Conservation (phyloP, 2,113 vertebrate species). For the Cynoglossus semilaevis region DNA sequence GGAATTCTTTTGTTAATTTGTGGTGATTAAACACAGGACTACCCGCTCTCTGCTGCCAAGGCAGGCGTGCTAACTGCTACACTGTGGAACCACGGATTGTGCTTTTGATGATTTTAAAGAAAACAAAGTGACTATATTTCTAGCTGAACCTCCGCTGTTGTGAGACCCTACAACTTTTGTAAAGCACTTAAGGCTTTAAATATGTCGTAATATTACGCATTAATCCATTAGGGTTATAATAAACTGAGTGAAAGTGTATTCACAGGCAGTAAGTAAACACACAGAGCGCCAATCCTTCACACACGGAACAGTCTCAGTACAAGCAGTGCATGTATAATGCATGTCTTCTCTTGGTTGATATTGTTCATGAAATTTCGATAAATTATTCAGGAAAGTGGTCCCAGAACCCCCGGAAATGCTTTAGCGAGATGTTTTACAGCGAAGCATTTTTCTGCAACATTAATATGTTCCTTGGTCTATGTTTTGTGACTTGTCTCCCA, state of each 20-base stretch:
- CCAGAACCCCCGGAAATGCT: slow-evolving; percentile 63
- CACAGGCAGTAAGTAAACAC: slow-evolving; percentile 35
- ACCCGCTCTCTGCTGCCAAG: no score
- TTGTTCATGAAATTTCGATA: slow-evolving; percentile 64
- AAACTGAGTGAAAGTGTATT: neutral
- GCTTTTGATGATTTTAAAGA: slow-evolving; percentile 8
- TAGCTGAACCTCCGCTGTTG: no score
- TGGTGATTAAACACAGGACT: no score
- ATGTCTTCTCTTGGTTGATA: slow-evolving; percentile 52
- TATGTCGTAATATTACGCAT: neutral
- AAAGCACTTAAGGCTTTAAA: neutral
- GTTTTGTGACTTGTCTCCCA: slow-evolving; percentile 48
- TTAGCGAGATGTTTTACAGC: slow-evolving; percentile 59
- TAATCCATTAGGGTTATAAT: neutral
- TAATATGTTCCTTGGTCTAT: slow-evolving; percentile 44
- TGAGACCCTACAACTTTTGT: neutral
- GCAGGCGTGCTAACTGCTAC: no score
- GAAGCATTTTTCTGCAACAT: slow-evolving; percentile 54
- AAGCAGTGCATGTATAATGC: slow-evolving; percentile 58
- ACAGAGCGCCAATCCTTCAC: slow-evolving; percentile 14
- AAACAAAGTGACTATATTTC: neutral
- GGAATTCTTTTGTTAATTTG: neutral
- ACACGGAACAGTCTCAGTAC: slow-evolving; percentile 28
- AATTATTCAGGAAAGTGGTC: slow-evolving; percentile 64
- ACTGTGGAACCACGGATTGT: slow-evolving; percentile 3